These are phyloP conservation scores for Bos taurus DNA, from an alignment of 2,113 vertebrate genomes.

Conservation along the genomic window ARS-UCD2.0 NC_037337.1:84064501-84065000, in stretches of 20 bases:
- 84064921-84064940: accelerated
- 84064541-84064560: background rate
- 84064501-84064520: background rate
- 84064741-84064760: background rate
- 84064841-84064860: background rate
- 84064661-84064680: background rate
- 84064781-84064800: background rate
- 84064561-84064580: background rate
- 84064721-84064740: background rate
- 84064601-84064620: background rate
- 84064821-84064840: constrained; percentile 19
- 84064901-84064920: background rate
- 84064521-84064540: background rate
- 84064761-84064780: background rate
- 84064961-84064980: background rate
- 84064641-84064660: background rate
- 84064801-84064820: background rate
- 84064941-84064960: background rate
- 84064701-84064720: background rate
- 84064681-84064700: background rate
- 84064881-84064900: background rate
- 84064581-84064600: background rate
- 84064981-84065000: background rate
- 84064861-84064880: background rate
- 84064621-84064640: background rate